Evolutionary conservation across 2,888 invertebrate genomes (phyloP), one percentile per base, ranked within the genome.

Genomic region (Pseudococcus viburni): DNA sequence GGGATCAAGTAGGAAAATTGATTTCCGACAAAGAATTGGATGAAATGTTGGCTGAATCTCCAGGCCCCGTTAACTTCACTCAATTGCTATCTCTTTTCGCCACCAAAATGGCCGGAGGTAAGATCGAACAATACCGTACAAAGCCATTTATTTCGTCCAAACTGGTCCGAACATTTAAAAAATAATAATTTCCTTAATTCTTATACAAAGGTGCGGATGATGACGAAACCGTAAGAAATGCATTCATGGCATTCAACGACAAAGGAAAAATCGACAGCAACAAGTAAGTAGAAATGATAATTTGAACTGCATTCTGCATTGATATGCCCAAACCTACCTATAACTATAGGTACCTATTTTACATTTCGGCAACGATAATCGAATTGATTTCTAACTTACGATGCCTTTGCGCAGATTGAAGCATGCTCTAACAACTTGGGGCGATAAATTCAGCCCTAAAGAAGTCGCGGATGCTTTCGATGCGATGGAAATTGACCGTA

Each of bases 61-160:
- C 96, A 90, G 97, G 96, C 91, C 97, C 97, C 92, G 95, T 98
- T 93, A 98, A 97, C 94, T 98, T 98, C 94, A 98, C 98, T 91
- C 97, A 97, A 93, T 94, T 97, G 92, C 94, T 98, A 92, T 96
- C 96, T 91, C 94, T 98, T 91, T 98, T 98, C 94, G 97, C 97
- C 92, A 95, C 94, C 93, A 95, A 97, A 92, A 97, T 97, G 96
- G 95, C 96, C 91, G 96, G 96, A 91, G 96, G 96, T 90, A 84
- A 89, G 83, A 88, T 7, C 7, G 26, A 51, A 3, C 1, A 51
- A 8, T 7, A 42, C 42, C 42, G 3, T 33, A 3, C 26, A 33
- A 3, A 33, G 26, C 26, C 1, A 33, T 33, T n/a, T 33, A 33
- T 33, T 33, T 33, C 26, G 26, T n/a, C 26, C 26, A 3, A 1